These are phyloP conservation scores for Aptenodytes forsteri DNA, from an alignment of 2,113 vertebrate genomes.

Conservation along the genomic window DNA sequence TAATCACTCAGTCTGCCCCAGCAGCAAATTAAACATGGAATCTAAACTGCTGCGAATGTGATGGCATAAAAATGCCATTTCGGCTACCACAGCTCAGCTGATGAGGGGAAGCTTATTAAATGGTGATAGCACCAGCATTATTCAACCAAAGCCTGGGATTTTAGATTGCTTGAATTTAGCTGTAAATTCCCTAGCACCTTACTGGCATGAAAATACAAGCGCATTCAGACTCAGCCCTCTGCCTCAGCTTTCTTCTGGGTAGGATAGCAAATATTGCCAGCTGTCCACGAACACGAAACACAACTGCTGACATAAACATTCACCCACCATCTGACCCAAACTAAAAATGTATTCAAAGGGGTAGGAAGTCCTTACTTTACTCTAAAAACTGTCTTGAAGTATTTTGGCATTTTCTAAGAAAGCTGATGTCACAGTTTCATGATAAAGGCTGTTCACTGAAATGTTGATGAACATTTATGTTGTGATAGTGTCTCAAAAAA, in stretches of 20 bases:
- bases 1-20: background rate
- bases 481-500: background rate
- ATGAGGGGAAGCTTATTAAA: background rate
- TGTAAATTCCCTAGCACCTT: background rate
- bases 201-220: background rate
- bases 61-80: accelerated
- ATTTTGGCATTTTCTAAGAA: background rate
- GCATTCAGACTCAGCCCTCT: background rate
- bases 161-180: background rate
- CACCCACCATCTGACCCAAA: background rate
- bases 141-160: background rate
- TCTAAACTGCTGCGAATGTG: background rate
- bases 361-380: background rate
- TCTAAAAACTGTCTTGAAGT: background rate
- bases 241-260: background rate
- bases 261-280: background rate
- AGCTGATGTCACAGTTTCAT: background rate
- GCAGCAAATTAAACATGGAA: background rate
- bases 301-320: background rate
- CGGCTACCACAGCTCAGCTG: background rate
- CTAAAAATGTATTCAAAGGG: background rate
- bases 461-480: background rate
- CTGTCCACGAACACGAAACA: background rate
- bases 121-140: background rate
- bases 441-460: background rate